A percentile compares a stretch with the other conserved stretches of the same genome.
These are phyloP conservation scores for Kryptolebias marmoratus DNA, from an alignment of 2,113 vertebrate genomes.

Conservation along the genomic window DNA sequence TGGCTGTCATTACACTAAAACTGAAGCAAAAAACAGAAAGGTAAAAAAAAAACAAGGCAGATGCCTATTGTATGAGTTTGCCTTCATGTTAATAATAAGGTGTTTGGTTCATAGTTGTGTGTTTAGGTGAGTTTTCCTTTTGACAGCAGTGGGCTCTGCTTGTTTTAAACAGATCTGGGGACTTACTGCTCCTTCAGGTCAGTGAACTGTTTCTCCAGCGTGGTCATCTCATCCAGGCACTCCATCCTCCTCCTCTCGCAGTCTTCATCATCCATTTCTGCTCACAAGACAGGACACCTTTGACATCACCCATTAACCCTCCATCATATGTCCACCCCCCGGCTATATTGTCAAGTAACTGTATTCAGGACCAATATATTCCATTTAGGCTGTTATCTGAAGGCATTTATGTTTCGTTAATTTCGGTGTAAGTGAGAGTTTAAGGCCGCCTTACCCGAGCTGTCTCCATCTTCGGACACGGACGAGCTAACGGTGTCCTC, in stretches of 20 bases:
- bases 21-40: too few species aligned
- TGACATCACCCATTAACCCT: not conserved
- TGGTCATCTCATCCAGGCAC: constrained; percentile 99
- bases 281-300: constrained; percentile 29
- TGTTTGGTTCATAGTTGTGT: too few species aligned
- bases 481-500: constrained; percentile 98
- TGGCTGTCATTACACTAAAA: too few species aligned
- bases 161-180: not conserved
- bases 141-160: not conserved
- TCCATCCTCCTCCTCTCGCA: constrained; percentile 98
- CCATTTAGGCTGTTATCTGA: not conserved
- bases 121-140: too few species aligned
- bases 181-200: constrained; percentile 98
- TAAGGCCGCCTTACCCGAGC: constrained; percentile 84
- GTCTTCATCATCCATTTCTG: constrained; percentile 99
- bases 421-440: constrained; percentile 1
- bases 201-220: constrained; percentile 99
- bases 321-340: not conserved
- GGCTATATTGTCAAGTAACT: not conserved
- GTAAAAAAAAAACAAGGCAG: too few species aligned
- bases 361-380: not conserved
- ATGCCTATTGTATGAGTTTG: not conserved
- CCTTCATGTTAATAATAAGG: too few species aligned
- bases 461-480: constrained; percentile 96
- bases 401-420: not conserved